Evolutionary conservation across 1,140 invertebrate genomes (phyloP).

Genomic region (Nixonia krombeini): DNA sequence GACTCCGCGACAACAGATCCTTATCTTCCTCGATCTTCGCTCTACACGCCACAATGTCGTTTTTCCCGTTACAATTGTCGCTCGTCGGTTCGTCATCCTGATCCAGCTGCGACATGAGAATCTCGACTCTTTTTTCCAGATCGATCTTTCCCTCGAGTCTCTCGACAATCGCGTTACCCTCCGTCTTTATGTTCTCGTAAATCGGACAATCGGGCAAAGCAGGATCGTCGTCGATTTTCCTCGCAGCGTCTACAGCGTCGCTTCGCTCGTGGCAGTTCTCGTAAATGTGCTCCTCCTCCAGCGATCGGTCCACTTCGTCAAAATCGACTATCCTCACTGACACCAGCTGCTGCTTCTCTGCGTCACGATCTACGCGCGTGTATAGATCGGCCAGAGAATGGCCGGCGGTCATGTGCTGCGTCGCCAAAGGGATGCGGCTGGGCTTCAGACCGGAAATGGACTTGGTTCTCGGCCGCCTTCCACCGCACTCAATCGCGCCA

Average conservation of each 20-base stretch:
- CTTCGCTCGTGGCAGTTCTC: constrained; percentile 56
- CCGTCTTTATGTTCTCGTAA: constrained; percentile 51
- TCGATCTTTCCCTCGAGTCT: constrained; percentile 28
- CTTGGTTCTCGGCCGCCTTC: constrained; percentile 32
- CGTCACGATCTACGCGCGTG: constrained; percentile 57
- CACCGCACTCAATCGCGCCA: constrained; percentile 9
- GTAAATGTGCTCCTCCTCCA: constrained; percentile 61
- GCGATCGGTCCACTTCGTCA: constrained; percentile 58
- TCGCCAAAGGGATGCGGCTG: constrained; percentile 64
- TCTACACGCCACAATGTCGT: constrained; percentile 1
- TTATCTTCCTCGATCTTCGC: constrained; percentile 10
- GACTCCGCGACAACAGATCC: constrained; percentile 1
- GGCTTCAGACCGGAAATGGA: constrained; percentile 48
- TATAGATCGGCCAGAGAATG: constrained; percentile 66
- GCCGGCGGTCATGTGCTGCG: constrained; percentile 47
- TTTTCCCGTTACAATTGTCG: constrained; percentile 5
- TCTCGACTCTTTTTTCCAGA: constrained; percentile 59
- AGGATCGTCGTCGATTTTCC: background rate
- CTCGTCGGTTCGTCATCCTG: constrained; percentile 51
- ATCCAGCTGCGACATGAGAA: constrained; percentile 61
- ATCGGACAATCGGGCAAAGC: constrained; percentile 48
- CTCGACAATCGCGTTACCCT: constrained; percentile 9
- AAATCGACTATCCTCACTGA: constrained; percentile 30
- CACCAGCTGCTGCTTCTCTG: constrained; percentile 29
- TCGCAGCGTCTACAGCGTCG: background rate